Evolutionary conservation across 2,797 vertebrate species (phyloP).

Genomic region (Hirundo rustica): DNA sequence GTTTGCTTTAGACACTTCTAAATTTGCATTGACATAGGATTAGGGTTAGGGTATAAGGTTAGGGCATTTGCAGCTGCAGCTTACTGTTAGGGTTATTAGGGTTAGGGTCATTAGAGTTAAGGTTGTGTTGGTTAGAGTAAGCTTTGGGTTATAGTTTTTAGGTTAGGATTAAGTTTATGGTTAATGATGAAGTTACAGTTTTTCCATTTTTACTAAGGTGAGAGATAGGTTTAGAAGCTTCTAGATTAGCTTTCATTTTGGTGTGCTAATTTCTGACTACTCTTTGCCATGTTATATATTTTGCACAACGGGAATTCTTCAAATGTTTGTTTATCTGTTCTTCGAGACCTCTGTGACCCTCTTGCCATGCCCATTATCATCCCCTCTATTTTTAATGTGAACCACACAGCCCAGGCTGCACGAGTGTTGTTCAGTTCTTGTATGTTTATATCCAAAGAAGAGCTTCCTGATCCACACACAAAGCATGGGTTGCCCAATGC

Average conservation of each 20-base stretch:
- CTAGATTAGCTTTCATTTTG: background rate
- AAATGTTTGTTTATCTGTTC: background rate
- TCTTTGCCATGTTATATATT: background rate
- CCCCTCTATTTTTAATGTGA: background rate
- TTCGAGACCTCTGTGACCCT: background rate
- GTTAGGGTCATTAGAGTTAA: background rate
- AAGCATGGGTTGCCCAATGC: background rate
- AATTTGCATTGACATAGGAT: background rate
- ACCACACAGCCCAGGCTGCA: background rate
- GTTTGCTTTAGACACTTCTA: background rate
- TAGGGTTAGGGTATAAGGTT: background rate
- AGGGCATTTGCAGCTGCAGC: background rate
- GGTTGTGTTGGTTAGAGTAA: background rate
- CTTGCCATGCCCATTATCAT: background rate
- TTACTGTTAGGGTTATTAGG: background rate
- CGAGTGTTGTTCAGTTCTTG: background rate
- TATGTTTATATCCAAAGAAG: background rate
- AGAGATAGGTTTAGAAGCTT: background rate
- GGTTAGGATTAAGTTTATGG: background rate
- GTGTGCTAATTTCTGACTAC: background rate
- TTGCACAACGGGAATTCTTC: background rate
- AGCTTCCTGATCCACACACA: background rate
- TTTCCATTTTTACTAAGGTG: background rate
- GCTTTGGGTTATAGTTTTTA: background rate
- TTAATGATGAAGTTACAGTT: background rate